Evolutionary conservation across 2,888 invertebrate species (phyloP), one percentile per base, ranked within the genome.

Genomic region (Drosophila pseudotalamancana): DNA sequence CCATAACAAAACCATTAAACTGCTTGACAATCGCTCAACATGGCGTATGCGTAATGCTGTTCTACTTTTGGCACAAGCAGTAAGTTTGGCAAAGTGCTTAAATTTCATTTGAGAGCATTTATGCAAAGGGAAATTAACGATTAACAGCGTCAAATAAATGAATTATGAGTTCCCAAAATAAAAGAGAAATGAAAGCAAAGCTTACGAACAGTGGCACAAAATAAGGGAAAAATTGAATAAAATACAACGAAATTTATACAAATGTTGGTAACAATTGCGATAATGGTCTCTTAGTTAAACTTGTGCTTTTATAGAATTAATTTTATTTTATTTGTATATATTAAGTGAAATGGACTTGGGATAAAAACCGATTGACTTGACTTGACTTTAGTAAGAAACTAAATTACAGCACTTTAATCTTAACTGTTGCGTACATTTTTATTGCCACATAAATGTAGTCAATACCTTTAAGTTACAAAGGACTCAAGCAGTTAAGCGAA

Each of bases 1-100:
- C 31, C 49, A 31, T 39, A 64, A 55, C 67, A 57, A 25, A 51
- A 25, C 12, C 12, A n/a, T n/a, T n/a, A n/a, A n/a, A n/a, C n/a
- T n/a, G 14, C 19, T 25, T 45, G 8, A 14, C 34, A 68, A 49
- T 43, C 46, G 34, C 19, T 9, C 43, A 49, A 45, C 53, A 37
- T 39, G 59, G 63, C 55, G 62, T 57, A 70, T 74, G 48, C 54
- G 50, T 16, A 40, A 61, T 70, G 48, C 42, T 56, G 11, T 42
- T 12, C 6, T n/a, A 18, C 9, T 29, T 9, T 16, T 11, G 4
- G 3, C 11, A 6, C 9, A 9, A 9, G 18, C 3, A 37, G 12
- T 25, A 21, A 31, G 32, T 32, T 50, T 40, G 14, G 19, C 23
- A 9, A 9, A 34, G n/a, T 12, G 2, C 42, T 27, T 4, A 27